Conservation (phyloP, 2,113 vertebrate species). For the Symphodus melops region DNA sequence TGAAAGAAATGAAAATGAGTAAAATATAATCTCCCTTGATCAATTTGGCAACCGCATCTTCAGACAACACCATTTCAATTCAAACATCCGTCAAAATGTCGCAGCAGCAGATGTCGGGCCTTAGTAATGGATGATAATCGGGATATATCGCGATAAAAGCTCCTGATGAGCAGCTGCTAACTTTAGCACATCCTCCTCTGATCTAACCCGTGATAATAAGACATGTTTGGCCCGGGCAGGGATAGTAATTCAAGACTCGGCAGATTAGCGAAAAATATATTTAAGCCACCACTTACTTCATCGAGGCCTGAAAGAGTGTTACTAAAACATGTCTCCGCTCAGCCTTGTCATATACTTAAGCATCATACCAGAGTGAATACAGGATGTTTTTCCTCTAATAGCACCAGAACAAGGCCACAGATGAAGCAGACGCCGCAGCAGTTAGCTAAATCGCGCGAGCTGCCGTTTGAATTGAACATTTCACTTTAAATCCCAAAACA, state of each 20-base stretch:
- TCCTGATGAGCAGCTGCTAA: constrained; percentile 70
- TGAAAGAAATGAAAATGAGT: not conserved
- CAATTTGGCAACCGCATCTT: constrained; percentile 16
- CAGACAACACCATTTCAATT: constrained; percentile 63
- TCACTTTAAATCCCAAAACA: constrained; percentile 48
- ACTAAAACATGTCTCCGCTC: not conserved
- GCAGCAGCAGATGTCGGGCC: constrained; percentile 74
- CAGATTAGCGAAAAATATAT: constrained; percentile 9
- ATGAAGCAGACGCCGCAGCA: constrained; percentile 26
- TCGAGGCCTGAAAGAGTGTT: constrained; percentile 24
- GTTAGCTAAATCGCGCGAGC: constrained; percentile 63
- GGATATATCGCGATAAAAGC: constrained; percentile 56
- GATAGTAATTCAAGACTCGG: constrained; percentile 12
- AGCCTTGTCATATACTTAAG: not conserved
- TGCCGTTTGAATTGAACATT: constrained; percentile 43
- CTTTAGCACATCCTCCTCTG: constrained; percentile 31
- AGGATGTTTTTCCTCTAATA: constrained; percentile 69
- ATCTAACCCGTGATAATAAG: constrained; percentile 27
- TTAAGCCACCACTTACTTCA: constrained; percentile 7
- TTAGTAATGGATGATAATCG: constrained; percentile 61
- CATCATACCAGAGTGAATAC: constrained; percentile 29
- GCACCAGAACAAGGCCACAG: constrained; percentile 73
- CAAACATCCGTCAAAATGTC: constrained; percentile 76
- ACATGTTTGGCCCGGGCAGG: constrained; percentile 29
- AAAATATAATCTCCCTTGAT: not conserved